Conservation (phyloP, 1,140 invertebrate genomes). For the Plectrocnemia conspersa region DNA sequence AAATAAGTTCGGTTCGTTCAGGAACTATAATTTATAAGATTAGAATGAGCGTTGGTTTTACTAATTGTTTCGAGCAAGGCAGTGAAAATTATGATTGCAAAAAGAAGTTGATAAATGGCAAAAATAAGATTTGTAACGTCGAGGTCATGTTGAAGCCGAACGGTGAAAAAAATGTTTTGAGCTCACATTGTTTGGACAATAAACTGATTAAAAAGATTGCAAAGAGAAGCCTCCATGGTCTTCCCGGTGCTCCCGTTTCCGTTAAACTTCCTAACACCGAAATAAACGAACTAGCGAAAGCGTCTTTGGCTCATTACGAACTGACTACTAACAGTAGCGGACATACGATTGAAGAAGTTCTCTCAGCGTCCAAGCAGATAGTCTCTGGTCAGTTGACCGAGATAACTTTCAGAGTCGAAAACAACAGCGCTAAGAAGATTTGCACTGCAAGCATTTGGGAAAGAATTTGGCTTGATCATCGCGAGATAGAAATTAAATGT, state of each 20-base stretch:
- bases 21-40: constrained; percentile 40
- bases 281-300: constrained; percentile 38
- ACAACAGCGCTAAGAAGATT: constrained; percentile 45
- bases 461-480: constrained; percentile 56
- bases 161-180: constrained; percentile 40
- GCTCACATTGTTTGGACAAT: constrained; percentile 40
- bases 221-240: neutral
- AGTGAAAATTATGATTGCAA: constrained; percentile 13
- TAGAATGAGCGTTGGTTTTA: constrained; percentile 38
- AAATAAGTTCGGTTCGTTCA: constrained; percentile 36
- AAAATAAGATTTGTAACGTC: constrained; percentile 40
- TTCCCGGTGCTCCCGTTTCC: constrained; percentile 4
- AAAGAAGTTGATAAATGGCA: constrained; percentile 8
- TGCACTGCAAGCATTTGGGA: constrained; percentile 58
- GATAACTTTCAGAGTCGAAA: constrained; percentile 44
- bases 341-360: constrained; percentile 40
- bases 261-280: constrained; percentile 36
- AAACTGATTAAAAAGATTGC: constrained; percentile 2
- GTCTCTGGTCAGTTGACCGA: constrained; percentile 33
- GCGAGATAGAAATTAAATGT: constrained; percentile 51
- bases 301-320: constrained; percentile 38
- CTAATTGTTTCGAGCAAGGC: constrained; percentile 37
- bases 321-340: constrained; percentile 27
- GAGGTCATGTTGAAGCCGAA: constrained; percentile 38
- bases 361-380: constrained; percentile 37